Evolutionary conservation across 2,797 vertebrate genomes (phyloP), one percentile per base, ranked within the genome.

Genomic region (Danio aesculapii): DNA sequence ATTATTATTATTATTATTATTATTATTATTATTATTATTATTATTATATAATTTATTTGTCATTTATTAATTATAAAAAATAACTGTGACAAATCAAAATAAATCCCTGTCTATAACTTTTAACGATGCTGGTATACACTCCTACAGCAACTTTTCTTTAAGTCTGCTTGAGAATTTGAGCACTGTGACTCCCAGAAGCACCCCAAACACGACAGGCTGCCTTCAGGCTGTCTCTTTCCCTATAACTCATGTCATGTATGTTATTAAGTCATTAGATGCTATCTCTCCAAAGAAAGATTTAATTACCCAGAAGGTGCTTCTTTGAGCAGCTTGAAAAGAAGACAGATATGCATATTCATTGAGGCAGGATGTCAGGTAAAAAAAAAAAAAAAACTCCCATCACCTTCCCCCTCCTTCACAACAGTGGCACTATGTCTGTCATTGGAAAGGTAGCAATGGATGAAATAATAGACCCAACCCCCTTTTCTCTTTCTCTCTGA

Each of bases 191-290:
- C 53, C 30, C 30, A 66, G 14, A 49, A 57, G 49, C 53, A 47
- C 53, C 17, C 55, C 6, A 19, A 69, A 77, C 14, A 30, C 39
- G 14, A 57, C 11, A 3, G 58, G 68, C 71, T 61, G 70, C 71
- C 76, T 82, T 64, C 50, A 16, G 53, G 71, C 64, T 43, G 52
- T 85, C 73, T 58, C 72, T 17, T 55, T 55, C 81, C 67, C 49
- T 84, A 81, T 88, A 88, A 90, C 87, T 90, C 85, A 87, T 88
- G 84, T 83, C 83, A 85, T 89, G 91, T 91, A 87, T 90, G 90
- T 93, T 90, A 92, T 93, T 92, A 93, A 91, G 89, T 86, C 88
- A 92, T 93, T 91, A 93, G 92, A 93, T 92, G 87, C 80, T 92
- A 93, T 92, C 91, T 85, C 53, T 81, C 63, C 77, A 82, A 86